Evolutionary conservation across 2,113 vertebrate genomes (phyloP).

Genomic region (Okapia johnstoni): DNA sequence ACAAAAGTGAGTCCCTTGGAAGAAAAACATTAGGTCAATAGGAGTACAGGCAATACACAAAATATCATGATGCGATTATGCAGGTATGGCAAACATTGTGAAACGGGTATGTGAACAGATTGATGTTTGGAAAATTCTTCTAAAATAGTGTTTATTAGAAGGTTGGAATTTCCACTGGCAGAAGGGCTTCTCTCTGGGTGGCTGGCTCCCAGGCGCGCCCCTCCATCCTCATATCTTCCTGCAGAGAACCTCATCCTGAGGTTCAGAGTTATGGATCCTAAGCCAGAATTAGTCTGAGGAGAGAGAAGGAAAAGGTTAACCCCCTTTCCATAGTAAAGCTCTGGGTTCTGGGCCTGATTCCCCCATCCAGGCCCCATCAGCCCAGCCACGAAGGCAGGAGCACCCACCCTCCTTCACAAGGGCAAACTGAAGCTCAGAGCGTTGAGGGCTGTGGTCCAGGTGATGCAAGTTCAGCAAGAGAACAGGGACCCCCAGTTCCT

Average conservation of each 20-base stretch:
- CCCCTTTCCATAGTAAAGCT: neutral
- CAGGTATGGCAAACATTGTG: neutral
- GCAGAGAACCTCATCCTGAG: neutral
- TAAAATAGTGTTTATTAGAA: neutral
- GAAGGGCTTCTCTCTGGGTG: neutral
- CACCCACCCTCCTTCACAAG: neutral
- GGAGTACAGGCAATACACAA: neutral
- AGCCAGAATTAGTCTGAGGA: slow-evolving; percentile 47
- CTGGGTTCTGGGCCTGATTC: neutral
- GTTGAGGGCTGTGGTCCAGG: neutral
- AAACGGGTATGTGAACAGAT: neutral
- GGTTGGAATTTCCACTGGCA: neutral
- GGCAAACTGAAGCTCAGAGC: neutral
- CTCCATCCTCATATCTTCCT: neutral
- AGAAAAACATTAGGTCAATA: neutral
- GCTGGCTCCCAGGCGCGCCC: neutral
- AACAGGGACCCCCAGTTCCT: neutral
- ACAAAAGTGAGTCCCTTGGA: neutral
- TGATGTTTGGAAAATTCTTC: neutral
- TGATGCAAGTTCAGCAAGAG: neutral
- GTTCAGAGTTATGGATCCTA: neutral
- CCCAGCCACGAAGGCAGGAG: neutral
- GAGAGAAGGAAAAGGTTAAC: neutral
- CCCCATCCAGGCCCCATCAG: neutral
- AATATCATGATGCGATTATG: rapidly evolving